Evolutionary conservation across 2,888 invertebrate species (phyloP), one percentile per base, ranked within the genome.

Genomic region (Platerodrilus igneus): DNA sequence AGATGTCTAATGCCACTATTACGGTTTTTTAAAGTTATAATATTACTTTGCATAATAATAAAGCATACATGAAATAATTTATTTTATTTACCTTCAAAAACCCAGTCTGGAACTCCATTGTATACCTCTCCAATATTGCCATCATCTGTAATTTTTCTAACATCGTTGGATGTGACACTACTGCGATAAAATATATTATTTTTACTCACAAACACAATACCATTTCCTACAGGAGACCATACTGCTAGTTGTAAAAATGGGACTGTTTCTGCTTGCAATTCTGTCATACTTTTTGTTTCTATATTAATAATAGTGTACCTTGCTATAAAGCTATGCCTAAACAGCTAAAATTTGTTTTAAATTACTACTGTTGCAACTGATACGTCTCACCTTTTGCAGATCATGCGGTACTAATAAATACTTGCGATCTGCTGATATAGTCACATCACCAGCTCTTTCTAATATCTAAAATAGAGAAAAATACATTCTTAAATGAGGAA

Each of bases 81-180:
- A 10, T 4, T 27, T n/a, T 0, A 18, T 4, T 4, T 1, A 88
- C 88, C 89, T 78, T 94, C 93, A 68, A 94, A 94, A 1, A 94
- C 86, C 94, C 94, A 95, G 68, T 95, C 94, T 17, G 92, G 88
- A 6, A 91, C 78, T 16, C 92, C 93, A 64, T 93, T 86, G 59
- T 84, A 84, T 34, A 89, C 73, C 5, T 76, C 75, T 18, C 78
- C 75, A 6, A 48, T 45, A 2, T 31, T 7, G n/a, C 57, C 57
- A 52, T 75, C 78, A 0, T 62, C 67, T 0, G 90, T 88, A 19
- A 89, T 70, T 49, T 76, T 73, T 13, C 70, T 64, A 3, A 74
- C 70, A 0, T 62, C 65, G 41, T 64, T 59, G 2, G 61, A 64
- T 31, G 75, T 61, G n/a, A 68, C 74, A 1, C 70, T 58, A 11